Conservation (phyloP, 2,888 invertebrate genomes). For the Microplitis manilae region DNA sequence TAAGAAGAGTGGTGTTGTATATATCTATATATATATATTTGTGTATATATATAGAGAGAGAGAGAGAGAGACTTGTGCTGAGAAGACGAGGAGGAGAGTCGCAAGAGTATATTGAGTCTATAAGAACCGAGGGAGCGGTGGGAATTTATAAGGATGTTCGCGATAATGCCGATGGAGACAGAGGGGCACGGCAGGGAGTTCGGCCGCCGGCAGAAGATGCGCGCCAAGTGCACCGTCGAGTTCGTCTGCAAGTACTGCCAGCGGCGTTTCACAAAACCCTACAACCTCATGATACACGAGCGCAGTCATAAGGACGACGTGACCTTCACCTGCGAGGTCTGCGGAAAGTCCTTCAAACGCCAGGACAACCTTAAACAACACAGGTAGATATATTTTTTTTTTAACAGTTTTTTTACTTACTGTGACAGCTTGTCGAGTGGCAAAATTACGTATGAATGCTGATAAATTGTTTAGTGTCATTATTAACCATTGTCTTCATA, state of each 20-base stretch:
- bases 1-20: neutral
- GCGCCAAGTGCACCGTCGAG: slow-evolving; percentile 75
- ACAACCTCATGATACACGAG: slow-evolving; percentile 97
- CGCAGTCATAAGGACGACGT: slow-evolving; percentile 97
- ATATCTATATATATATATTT: too few relatives aligned
- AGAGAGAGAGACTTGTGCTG: slow-evolving; percentile 48
- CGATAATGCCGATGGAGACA: slow-evolving; percentile 72
- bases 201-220: slow-evolving; percentile 78
- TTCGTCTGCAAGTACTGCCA: slow-evolving; percentile 99
- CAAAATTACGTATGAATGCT: too few relatives aligned
- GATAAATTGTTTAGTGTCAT: too few relatives aligned
- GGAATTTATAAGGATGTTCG: slow-evolving; percentile 72
- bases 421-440: neutral
- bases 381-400: slow-evolving; percentile 74
- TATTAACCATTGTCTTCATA: too few relatives aligned
- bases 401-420: slow-evolving; percentile 17
- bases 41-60: slow-evolving; percentile 16
- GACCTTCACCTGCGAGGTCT: slow-evolving; percentile 96
- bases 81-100: slow-evolving; percentile 54
- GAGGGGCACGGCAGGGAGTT: slow-evolving; percentile 72
- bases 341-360: slow-evolving; percentile 94
- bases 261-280: slow-evolving; percentile 97
- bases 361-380: slow-evolving; percentile 95
- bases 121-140: slow-evolving; percentile 65
- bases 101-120: slow-evolving; percentile 47